These are phyloP conservation scores for Montipora capricornis DNA, from an alignment of 64 coral and sea anemone species.

Conservation along the genomic window DNA sequence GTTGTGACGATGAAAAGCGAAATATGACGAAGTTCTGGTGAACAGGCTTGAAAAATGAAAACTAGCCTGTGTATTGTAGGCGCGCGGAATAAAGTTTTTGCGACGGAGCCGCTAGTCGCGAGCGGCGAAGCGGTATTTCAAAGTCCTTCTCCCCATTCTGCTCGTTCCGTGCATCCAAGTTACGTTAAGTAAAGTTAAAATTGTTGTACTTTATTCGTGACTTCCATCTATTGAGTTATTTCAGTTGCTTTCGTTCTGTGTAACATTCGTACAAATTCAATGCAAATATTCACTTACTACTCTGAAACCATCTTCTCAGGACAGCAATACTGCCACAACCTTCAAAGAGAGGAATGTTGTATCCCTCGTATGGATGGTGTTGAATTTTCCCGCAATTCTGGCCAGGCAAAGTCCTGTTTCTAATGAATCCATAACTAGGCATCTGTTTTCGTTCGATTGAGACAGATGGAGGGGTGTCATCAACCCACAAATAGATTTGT, in stretches of 20 bases:
- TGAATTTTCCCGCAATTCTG: too few species aligned
- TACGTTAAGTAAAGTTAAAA: neutral
- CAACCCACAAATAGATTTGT: constrained; percentile 9
- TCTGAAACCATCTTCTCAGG: neutral
- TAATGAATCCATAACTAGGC: neutral
- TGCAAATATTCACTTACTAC: constrained; percentile 1
- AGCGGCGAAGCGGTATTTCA: too few species aligned
- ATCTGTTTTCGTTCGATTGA: neutral
- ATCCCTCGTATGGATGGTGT: too few species aligned
- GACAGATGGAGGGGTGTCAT: constrained; percentile 7
- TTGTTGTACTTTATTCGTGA: neutral
- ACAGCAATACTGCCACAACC: neutral
- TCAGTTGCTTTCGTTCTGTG: neutral
- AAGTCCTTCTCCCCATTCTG: too few species aligned
- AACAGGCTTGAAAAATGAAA: too few species aligned
- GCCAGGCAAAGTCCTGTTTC: neutral
- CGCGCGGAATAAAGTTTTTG: too few species aligned
- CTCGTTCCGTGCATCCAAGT: neutral
- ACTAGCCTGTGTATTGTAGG: too few species aligned
- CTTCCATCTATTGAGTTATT: neutral
- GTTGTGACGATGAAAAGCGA: too few species aligned
- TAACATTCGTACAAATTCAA: neutral
- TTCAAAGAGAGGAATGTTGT: neutral
- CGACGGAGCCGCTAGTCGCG: too few species aligned
- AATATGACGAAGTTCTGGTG: too few species aligned